A percentile compares a stretch with the other conserved stretches of the same genome.
Conservation (phyloP, 2,113 vertebrate genomes). For the Microcebus griseorufus region DNA sequence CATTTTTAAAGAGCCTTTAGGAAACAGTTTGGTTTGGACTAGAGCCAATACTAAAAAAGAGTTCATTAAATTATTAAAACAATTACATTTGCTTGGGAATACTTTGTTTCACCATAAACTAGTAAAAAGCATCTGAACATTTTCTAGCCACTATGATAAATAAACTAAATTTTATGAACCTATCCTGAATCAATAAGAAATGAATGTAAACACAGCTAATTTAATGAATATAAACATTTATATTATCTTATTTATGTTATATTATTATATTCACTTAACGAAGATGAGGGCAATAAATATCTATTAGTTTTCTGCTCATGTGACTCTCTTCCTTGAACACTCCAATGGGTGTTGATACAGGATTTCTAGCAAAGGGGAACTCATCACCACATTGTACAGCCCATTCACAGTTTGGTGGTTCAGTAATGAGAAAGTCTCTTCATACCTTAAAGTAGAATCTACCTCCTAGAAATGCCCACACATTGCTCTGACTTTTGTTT, state of each 20-base stretch:
- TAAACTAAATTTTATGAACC: background rate
- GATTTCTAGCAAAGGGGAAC: background rate
- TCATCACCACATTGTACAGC: accelerated
- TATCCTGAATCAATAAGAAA: background rate
- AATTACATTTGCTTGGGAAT: background rate
- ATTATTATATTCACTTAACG: too few relatives aligned
- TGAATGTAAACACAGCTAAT: background rate
- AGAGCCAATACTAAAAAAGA: background rate
- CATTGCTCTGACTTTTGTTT: background rate
- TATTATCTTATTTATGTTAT: background rate
- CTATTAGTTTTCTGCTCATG: background rate
- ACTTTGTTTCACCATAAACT: background rate
- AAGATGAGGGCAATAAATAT: background rate
- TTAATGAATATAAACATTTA: background rate
- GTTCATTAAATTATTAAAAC: background rate
- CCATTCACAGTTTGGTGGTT: background rate
- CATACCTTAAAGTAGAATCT: background rate
- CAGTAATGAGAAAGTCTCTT: background rate
- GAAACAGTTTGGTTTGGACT: background rate
- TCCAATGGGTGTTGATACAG: too few relatives aligned
- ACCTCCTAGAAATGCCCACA: background rate
- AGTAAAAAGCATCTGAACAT: background rate
- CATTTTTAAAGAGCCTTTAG: background rate
- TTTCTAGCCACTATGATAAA: conserved; percentile 11
- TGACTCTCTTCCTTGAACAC: background rate